These are phyloP conservation scores for Frankliniella intonsa DNA, from an alignment of 2,888 invertebrate species.

Conservation along the genomic window DNA sequence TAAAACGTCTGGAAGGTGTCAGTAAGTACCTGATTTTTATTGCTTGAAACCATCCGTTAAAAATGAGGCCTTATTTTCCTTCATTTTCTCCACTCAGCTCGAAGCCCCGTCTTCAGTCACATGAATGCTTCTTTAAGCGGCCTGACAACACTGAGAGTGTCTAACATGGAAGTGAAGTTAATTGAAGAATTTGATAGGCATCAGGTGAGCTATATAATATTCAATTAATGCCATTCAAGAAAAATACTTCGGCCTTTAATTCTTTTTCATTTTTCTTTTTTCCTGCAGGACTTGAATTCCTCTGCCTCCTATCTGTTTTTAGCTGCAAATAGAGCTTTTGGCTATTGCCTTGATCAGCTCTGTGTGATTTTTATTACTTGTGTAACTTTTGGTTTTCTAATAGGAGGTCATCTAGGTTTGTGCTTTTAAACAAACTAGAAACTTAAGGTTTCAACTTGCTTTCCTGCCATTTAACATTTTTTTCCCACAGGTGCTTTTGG, in stretches of 20 bases:
- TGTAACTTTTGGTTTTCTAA: conserved; percentile 80
- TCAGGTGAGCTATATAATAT: conserved; percentile 54
- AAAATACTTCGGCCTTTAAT: not conserved
- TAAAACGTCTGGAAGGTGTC: conserved; percentile 70
- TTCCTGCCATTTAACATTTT: not conserved
- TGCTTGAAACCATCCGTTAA: conserved; percentile 45
- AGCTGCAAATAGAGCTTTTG: conserved; percentile 85
- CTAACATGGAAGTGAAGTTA: conserved; percentile 72
- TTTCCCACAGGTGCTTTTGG: conserved; percentile 15
- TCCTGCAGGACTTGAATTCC: conserved; percentile 66
- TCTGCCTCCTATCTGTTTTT: conserved; percentile 91
- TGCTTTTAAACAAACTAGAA: not conserved
- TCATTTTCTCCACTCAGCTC: conserved; percentile 53
- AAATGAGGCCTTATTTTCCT: not conserved
- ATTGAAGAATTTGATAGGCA: conserved; percentile 74
- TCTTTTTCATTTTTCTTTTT: not conserved
- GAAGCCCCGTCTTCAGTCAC: conserved; percentile 93
- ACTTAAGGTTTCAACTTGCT: not conserved
- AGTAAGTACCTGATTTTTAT: not conserved
- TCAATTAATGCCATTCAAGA: not conserved
- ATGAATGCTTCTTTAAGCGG: conserved; percentile 85
- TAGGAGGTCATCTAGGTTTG: conserved; percentile 42
- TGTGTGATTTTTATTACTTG: conserved; percentile 80
- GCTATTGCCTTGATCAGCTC: conserved; percentile 85
- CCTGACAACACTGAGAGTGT: conserved; percentile 84